Conservation (phyloP, 2,797 vertebrate genomes). For the Acrossocheilus wenchowensis region DNA sequence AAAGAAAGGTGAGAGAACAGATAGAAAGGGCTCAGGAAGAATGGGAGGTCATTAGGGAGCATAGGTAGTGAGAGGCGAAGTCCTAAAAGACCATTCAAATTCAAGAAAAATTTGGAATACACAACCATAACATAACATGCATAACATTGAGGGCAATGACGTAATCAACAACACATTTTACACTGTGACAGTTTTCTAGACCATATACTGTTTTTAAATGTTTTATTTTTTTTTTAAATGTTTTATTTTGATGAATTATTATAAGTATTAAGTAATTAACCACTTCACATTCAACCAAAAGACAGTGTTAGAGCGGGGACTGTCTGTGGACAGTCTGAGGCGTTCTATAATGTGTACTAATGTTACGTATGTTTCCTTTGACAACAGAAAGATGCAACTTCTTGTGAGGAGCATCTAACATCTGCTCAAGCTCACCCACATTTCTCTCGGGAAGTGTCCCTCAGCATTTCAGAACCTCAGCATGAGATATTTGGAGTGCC, state of each 20-base stretch:
- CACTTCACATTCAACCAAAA: not conserved
- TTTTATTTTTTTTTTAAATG: not conserved
- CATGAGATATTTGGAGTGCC: slow-evolving; percentile 24
- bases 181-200: not conserved
- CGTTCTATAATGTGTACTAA: slow-evolving; percentile 27
- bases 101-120: not conserved
- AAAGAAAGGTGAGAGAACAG: slow-evolving; percentile 52
- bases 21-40: slow-evolving; percentile 14
- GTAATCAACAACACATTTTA: not conserved
- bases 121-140: not conserved
- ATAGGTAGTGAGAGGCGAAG: not conserved
- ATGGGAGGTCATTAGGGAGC: not conserved
- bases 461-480: slow-evolving; percentile 50
- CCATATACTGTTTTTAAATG: not conserved
- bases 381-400: slow-evolving; percentile 65
- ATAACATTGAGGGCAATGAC: not conserved
- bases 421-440: slow-evolving; percentile 55
- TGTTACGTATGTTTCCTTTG: slow-evolving; percentile 58
- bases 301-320: not conserved
- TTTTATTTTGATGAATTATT: not conserved
- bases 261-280: not conserved
- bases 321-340: not conserved
- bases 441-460: slow-evolving; percentile 63
- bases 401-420: slow-evolving; percentile 49
- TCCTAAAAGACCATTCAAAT: not conserved